phyloP scores from a whole-genome alignment of 2,113 vertebrate species.

The Ictidomys tridecemlineatus region DNA sequence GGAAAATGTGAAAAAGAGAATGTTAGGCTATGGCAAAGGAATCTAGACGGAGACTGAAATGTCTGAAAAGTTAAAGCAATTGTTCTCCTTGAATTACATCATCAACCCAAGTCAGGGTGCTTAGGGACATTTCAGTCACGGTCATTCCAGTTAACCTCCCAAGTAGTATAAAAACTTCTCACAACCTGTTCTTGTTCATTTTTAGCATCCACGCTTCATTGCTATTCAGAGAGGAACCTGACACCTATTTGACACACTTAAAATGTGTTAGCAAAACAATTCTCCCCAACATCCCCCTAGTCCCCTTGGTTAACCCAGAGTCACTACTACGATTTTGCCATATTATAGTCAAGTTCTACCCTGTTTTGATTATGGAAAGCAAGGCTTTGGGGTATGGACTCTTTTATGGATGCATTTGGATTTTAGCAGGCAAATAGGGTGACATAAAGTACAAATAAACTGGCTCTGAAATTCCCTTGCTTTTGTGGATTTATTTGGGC shows the following conservation, averaged over 20 bases:
- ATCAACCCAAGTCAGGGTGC: constrained; percentile 13
- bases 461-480: constrained; percentile 61
- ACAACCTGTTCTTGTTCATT: constrained; percentile 27
- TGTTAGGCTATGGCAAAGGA: constrained; percentile 66
- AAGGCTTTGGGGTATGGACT: not conserved
- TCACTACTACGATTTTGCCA: not conserved
- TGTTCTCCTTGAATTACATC: constrained; percentile 73
- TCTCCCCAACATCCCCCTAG: not conserved
- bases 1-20: constrained; percentile 69
- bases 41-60: constrained; percentile 67
- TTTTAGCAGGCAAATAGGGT: constrained; percentile 58
- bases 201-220: constrained; percentile 38
- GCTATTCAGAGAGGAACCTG: constrained; percentile 58
- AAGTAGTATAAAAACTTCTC: constrained; percentile 43
- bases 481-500: constrained; percentile 65
- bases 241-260: constrained; percentile 61
- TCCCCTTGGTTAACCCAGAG: not conserved
- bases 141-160: constrained; percentile 58
- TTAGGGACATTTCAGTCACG: not conserved
- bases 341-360: not conserved
- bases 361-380: constrained; percentile 13
- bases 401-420: constrained; percentile 66
- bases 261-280: constrained; percentile 61
- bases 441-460: constrained; percentile 73
- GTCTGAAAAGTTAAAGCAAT: constrained; percentile 64